phyloP scores from a whole-genome alignment of 1,140 invertebrate genomes.

The Holotrichia oblita region DNA sequence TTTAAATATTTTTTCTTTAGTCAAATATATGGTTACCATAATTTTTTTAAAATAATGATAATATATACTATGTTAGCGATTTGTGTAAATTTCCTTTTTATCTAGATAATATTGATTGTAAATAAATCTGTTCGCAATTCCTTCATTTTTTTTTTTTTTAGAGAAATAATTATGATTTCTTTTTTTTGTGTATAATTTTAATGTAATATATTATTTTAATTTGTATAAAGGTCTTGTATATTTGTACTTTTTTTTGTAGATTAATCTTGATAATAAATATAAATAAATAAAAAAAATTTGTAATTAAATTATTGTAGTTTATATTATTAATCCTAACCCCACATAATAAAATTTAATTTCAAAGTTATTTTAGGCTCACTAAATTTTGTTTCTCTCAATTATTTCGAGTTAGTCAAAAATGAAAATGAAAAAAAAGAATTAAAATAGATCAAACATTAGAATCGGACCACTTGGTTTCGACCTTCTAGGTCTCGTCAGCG shows the following conservation, averaged over 20 bases:
- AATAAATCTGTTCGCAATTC: neutral
- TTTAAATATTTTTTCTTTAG: neutral
- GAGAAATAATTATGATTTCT: neutral
- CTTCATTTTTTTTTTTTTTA: neutral
- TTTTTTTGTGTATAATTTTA: neutral
- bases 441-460: no score
- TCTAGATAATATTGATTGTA: neutral
- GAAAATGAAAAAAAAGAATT: no score
- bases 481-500: no score
- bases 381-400: no score
- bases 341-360: no score
- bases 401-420: no score
- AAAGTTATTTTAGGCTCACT: no score
- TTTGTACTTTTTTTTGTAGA: slow-evolving; percentile 17
- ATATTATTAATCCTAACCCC: no score
- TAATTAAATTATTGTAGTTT: neutral
- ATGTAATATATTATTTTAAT: slow-evolving; percentile 18
- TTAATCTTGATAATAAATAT: slow-evolving; percentile 1
- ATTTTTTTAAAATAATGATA: slow-evolving; percentile 1
- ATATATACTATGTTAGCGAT: slow-evolving; percentile 5
- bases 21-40: slow-evolving; percentile 20
- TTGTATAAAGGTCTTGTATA: neutral
- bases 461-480: no score
- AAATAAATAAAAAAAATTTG: slow-evolving; percentile 4
- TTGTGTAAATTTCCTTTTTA: neutral